phyloP scores from a whole-genome alignment of 2,113 vertebrate genomes.

The Smithornis capensis region DNA sequence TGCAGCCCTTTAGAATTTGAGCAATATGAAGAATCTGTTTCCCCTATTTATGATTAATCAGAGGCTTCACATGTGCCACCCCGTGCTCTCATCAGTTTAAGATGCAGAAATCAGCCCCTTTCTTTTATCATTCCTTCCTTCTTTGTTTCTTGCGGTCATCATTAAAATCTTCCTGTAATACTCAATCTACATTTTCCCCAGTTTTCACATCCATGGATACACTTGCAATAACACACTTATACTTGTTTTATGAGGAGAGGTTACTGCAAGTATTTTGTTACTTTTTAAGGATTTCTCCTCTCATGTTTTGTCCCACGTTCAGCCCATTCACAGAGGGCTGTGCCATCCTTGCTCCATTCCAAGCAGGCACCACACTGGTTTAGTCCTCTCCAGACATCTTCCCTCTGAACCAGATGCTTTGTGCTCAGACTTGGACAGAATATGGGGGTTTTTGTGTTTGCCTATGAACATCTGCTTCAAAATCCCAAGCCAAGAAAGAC shows the following conservation, averaged over 20 bases:
- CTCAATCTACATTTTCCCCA: background rate
- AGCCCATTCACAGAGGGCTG: background rate
- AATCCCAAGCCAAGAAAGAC: constrained; percentile 52
- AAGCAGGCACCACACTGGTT: background rate
- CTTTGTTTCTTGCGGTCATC: background rate
- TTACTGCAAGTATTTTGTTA: background rate
- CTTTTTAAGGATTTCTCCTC: background rate
- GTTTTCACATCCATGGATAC: background rate
- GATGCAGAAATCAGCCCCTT: background rate
- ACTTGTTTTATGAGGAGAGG: background rate
- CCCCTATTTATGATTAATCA: background rate
- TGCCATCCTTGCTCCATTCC: background rate
- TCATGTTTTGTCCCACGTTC: background rate
- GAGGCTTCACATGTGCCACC: background rate
- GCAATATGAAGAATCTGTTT: background rate
- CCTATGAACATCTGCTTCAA: constrained; percentile 59
- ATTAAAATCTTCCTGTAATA: background rate
- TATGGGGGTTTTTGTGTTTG: background rate
- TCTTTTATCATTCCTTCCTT: background rate
- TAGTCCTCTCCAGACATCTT: background rate
- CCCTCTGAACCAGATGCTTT: background rate
- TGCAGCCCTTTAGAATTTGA: background rate
- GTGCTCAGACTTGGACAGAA: constrained; percentile 14
- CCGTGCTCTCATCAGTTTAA: background rate
- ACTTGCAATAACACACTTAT: background rate